phyloP scores from a whole-genome alignment of 2,113 vertebrate species.

The Pandion haliaetus region DNA sequence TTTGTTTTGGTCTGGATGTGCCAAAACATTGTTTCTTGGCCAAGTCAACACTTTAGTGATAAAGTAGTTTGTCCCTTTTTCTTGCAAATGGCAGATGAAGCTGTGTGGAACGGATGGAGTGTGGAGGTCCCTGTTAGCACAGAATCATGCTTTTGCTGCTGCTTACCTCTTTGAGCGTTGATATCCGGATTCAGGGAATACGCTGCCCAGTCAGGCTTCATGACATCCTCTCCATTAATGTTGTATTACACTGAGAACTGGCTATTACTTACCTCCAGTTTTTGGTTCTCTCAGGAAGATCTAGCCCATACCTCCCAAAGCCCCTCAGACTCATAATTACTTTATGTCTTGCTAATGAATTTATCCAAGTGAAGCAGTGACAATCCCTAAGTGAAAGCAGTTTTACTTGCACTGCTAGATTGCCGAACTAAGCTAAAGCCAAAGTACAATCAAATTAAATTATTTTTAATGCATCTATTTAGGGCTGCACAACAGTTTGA shows the following conservation, averaged over 20 bases:
- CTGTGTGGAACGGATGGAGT: fast-evolving
- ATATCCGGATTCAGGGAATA: neutral
- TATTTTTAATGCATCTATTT: neutral
- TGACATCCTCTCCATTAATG: neutral
- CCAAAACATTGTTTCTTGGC: neutral
- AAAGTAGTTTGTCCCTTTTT: neutral
- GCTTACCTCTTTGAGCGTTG: neutral
- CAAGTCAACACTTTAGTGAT: neutral
- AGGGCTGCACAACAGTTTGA: neutral
- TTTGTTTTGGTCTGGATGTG: neutral
- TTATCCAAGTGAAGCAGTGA: neutral
- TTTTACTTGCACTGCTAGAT: neutral
- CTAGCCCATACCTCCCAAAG: neutral
- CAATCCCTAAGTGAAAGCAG: neutral
- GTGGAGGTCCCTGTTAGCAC: neutral
- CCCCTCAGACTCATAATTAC: neutral
- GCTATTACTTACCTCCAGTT: neutral
- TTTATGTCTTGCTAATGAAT: neutral
- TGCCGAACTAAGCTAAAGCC: neutral
- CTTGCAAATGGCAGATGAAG: neutral
- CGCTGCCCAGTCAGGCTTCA: neutral
- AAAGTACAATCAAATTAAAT: neutral
- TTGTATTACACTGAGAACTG: neutral
- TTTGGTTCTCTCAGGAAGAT: neutral
- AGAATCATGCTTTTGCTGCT: neutral